phyloP scores from a whole-genome alignment of 2,888 invertebrate genomes.

The Lissocephala sabroskyi region DNA sequence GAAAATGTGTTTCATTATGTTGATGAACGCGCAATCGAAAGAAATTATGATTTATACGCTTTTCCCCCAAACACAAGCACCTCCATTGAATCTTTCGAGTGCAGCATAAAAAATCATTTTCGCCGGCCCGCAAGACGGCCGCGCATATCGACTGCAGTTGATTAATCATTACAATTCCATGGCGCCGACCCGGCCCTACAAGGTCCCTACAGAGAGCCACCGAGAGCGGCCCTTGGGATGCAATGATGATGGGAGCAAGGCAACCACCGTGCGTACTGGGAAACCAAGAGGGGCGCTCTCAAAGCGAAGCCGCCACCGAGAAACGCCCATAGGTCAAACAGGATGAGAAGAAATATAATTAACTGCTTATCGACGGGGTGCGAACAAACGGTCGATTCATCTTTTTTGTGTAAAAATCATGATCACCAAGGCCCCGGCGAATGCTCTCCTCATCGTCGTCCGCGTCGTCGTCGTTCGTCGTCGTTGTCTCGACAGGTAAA shows the following conservation, averaged over 20 bases:
- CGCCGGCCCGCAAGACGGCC: not conserved
- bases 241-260: slow-evolving; percentile 40
- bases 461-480: not conserved
- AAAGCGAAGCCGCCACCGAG: slow-evolving; percentile 42
- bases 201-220: too few species aligned
- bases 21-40: slow-evolving; percentile 54
- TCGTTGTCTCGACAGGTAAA: not conserved
- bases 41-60: slow-evolving; percentile 58
- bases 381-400: slow-evolving; percentile 56
- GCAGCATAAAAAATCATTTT: too few species aligned
- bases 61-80: slow-evolving; percentile 26
- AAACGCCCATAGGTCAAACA: slow-evolving; percentile 36
- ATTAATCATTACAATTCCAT: slow-evolving; percentile 44
- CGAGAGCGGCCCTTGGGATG: too few species aligned
- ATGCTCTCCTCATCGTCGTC: not conserved
- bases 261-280: slow-evolving; percentile 59
- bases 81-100: too few species aligned
- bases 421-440: slow-evolving; percentile 28
- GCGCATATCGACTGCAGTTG: slow-evolving; percentile 48
- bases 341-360: slow-evolving; percentile 59
- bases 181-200: too few species aligned
- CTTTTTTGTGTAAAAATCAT: slow-evolving; percentile 47
- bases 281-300: slow-evolving; percentile 38
- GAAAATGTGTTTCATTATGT: slow-evolving; percentile 45
- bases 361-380: slow-evolving; percentile 61